Base-by-base conservation (phyloP, 2,113 vertebrate genomes). In the Megatriorchis doriae region DNA sequence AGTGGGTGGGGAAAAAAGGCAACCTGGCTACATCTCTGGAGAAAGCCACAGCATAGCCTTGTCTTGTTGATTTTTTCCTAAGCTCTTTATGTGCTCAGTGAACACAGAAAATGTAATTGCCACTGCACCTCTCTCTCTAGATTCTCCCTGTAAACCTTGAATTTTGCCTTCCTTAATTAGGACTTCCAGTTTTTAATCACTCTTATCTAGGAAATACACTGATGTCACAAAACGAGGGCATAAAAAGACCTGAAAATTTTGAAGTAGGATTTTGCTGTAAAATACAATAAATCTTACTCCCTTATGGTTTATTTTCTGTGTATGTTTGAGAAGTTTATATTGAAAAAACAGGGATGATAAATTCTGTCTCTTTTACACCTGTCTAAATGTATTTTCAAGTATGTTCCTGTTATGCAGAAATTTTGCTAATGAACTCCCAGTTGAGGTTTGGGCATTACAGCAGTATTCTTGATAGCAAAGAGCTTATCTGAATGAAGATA, bases 391-490 rank as follows among this genome's bases (percentile, higher is more conserved):
- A 75, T 86, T 90, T 94, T 81, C 42, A 56, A 21, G 29, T 70
- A 25, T 22, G 21, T 65, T 77, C 12, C 66, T 80, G 36, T 77
- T 80, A 40, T 5, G 36, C 79, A 80, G 71, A 88, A 80, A 88
- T 92, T 55, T 83, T 83, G 91, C 75, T 96, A 92, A 94, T 92
- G 55, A 93, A 53, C 63, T 92, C 91, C 45, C 48, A 58, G 74
- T 45, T 25, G 7, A 83, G 40, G 36, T 63, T 88, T 2, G 3
- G 63, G 36, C 55, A 45, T 73, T 86, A 18, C 21, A 75, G 36
- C 40, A 50, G 19, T 32, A 36, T 71, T 95, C 67, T 80, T 36
- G 53, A 31, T 43, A 55, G 61, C 56, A 88, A 62, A 65, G 75
- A 93, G 40, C 63, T 80, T 47, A 56, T 86, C 45, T 86, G 58